phyloP scores from a whole-genome alignment of 2,888 invertebrate genomes.

The Aethes cnicana region DNA sequence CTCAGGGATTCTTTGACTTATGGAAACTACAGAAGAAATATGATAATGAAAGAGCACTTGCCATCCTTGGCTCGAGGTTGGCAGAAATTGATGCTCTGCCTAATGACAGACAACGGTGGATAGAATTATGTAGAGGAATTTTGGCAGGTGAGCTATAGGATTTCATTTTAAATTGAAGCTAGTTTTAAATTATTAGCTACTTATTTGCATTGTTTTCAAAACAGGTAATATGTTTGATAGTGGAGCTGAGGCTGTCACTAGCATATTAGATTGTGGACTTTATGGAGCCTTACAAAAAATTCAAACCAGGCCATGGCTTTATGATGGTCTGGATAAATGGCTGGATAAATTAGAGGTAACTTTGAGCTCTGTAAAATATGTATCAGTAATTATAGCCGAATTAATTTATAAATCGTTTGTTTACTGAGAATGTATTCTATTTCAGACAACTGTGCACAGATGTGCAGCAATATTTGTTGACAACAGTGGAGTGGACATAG shows the following conservation, averaged over 20 bases:
- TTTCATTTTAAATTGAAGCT: too few species aligned
- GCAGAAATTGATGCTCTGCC: conserved; percentile 86
- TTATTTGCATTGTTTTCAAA: conserved; percentile 55
- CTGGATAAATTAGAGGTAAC: conserved; percentile 85
- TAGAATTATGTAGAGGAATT: conserved; percentile 85
- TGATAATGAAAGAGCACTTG: conserved; percentile 92
- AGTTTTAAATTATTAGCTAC: conserved; percentile 18
- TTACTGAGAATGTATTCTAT: conserved; percentile 33
- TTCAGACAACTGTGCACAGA: conserved; percentile 86
- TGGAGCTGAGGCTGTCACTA: conserved; percentile 95
- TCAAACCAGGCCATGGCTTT: conserved; percentile 95
- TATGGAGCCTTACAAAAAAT: conserved; percentile 91
- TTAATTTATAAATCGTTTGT: not conserved
- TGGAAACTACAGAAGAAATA: conserved; percentile 91
- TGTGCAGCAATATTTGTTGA: conserved; percentile 97
- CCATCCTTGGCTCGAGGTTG: conserved; percentile 85
- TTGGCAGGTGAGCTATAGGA: conserved; percentile 83
- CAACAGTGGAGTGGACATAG: conserved; percentile 97
- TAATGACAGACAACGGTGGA: conserved; percentile 82
- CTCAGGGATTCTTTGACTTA: conserved; percentile 96
- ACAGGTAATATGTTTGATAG: conserved; percentile 98
- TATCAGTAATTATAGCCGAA: too few species aligned
- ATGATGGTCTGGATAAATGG: conserved; percentile 94
- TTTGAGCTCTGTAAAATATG: not conserved
- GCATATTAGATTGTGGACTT: conserved; percentile 93